Percentiles rank a stretch among this genome's conserved stretches.
These are phyloP conservation scores for Philereme vetulata DNA, from an alignment of 2,888 invertebrate species.

Conservation along the genomic window DNA sequence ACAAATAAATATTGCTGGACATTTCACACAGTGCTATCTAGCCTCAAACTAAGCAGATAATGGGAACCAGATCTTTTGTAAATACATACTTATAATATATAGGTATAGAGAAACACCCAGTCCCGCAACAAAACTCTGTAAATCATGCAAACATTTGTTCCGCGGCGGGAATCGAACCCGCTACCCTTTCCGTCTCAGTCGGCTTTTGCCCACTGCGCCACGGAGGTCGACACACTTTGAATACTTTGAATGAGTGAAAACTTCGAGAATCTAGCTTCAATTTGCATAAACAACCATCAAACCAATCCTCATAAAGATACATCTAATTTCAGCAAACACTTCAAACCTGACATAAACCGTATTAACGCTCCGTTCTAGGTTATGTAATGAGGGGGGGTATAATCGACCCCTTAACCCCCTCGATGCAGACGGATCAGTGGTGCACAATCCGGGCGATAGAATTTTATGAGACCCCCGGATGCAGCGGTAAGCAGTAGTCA, in stretches of 20 bases:
- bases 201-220: too few species aligned
- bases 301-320: slow-evolving; percentile 3
- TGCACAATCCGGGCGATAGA: slow-evolving; percentile 77
- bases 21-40: too few species aligned
- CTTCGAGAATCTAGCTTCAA: background rate
- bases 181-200: too few species aligned
- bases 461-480: slow-evolving; percentile 78
- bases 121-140: too few species aligned
- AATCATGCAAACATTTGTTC: too few species aligned
- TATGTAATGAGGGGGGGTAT: slow-evolving; percentile 42
- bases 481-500: slow-evolving; percentile 74
- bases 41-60: too few species aligned
- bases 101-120: too few species aligned
- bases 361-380: slow-evolving; percentile 39
- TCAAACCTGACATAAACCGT: slow-evolving; percentile 25
- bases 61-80: too few species aligned
- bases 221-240: too few species aligned
- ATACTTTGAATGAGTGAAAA: background rate
- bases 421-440: slow-evolving; percentile 68
- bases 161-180: too few species aligned
- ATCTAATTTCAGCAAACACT: slow-evolving; percentile 20
- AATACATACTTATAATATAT: too few species aligned
- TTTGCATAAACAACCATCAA: background rate
- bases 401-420: slow-evolving; percentile 41
- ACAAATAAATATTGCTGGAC: too few species aligned